phyloP scores from a whole-genome alignment of 2,888 invertebrate species.

The Archaeoteleia sp. region DNA sequence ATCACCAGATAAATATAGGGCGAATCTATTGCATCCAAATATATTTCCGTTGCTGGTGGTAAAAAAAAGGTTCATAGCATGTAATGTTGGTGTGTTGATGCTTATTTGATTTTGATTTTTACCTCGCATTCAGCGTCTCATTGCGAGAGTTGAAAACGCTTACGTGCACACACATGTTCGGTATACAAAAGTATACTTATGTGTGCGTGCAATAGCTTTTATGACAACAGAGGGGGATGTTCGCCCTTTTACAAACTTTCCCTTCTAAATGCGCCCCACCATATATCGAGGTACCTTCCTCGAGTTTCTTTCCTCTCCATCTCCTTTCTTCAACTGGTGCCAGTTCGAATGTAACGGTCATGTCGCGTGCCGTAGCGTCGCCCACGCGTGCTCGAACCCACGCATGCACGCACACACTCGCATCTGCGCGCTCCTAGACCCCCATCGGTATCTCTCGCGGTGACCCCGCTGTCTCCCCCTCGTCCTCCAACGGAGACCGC shows the following conservation, averaged over 20 bases:
- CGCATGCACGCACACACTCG: conserved; percentile 54
- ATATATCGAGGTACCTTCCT: conserved; percentile 23
- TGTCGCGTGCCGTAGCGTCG: conserved; percentile 75
- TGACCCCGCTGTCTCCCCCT: conserved; percentile 17
- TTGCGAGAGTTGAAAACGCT: conserved; percentile 16
- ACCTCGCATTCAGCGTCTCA: conserved; percentile 15
- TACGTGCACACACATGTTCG: not conserved
- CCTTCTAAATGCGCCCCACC: conserved; percentile 56
- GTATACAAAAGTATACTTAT: conserved; percentile 15
- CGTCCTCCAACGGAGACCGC: conserved; percentile 5
- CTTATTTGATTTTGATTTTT: conserved; percentile 26
- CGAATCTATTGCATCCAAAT: no score
- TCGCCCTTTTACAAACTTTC: conserved; percentile 56
- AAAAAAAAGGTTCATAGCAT: no score
- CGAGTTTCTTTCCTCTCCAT: conserved; percentile 60
- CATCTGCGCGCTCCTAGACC: conserved; percentile 36
- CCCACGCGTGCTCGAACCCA: conserved; percentile 72
- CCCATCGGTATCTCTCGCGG: conserved; percentile 26
- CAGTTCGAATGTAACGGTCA: conserved; percentile 73
- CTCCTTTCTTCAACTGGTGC: conserved; percentile 57
- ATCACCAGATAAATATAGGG: no score
- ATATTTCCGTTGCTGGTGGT: no score
- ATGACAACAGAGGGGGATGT: conserved; percentile 52
- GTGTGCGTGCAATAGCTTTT: conserved; percentile 38
- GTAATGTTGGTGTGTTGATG: no score